phyloP scores from a whole-genome alignment of 2,888 invertebrate species.

The Cactoblastis cactorum region DNA sequence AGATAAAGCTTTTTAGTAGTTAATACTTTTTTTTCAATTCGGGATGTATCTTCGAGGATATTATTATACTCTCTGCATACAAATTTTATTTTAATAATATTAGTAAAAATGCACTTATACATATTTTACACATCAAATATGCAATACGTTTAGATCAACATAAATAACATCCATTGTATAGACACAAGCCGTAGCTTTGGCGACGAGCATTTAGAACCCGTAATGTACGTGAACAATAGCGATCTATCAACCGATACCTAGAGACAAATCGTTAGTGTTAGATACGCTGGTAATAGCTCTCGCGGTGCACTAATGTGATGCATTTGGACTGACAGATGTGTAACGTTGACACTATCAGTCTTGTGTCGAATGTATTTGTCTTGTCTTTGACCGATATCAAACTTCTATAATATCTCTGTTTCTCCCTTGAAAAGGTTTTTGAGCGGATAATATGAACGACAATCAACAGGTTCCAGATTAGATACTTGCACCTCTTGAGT shows the following conservation, averaged over 20 bases:
- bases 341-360: background rate
- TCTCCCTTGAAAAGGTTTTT: too few relatives aligned
- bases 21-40: too few relatives aligned
- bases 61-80: too few relatives aligned
- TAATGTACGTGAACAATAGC: constrained; percentile 30
- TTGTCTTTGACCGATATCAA: background rate
- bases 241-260: constrained; percentile 29
- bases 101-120: too few relatives aligned
- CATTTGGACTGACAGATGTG: background rate
- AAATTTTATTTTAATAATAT: too few relatives aligned
- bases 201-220: constrained; percentile 22
- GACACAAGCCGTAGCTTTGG: background rate
- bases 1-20: too few relatives aligned
- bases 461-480: too few relatives aligned
- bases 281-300: constrained; percentile 6
- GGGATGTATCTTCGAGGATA: too few relatives aligned
- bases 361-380: background rate
- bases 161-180: background rate
- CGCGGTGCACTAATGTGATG: constrained; percentile 7
- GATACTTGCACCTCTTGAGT: too few relatives aligned
- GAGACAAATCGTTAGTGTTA: constrained; percentile 23
- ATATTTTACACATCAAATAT: background rate
- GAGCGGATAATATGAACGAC: too few relatives aligned
- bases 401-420: too few relatives aligned
- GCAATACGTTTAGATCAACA: background rate